Evolutionary conservation across 1,140 invertebrate genomes (phyloP), one percentile per base, ranked within the genome.

Genomic region (Carcinoscorpius rotundicauda): DNA sequence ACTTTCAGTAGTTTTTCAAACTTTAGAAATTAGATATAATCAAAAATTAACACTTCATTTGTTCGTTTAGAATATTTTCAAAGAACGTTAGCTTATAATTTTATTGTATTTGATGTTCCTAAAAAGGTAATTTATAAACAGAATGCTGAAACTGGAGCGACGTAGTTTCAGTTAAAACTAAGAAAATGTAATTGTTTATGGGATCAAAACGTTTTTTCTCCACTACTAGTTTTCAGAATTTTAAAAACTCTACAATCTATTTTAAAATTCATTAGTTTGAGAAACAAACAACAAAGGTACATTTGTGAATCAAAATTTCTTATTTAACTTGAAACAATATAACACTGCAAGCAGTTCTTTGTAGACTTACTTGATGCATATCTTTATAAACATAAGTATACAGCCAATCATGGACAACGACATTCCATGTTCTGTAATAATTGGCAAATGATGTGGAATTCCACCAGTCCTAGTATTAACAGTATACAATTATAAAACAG

Each of bases 401-500:
- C 0, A 98, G 79, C 93, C 93, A 98, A 68, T 95, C 91, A 73
- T 96, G 88, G 0, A 98, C 93, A 1, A 97, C 85, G 11, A 91
- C 82, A 75, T 98, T 98, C 95, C 95, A 98, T 5, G 87, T 89
- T 10, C 92, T 82, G 75, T 93, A 97, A 74, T 87, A 98, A 5
- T 79, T 81, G 0, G 83, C 83, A 75, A 87, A 96, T 3, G 84
- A 84, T 3, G 84, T 85, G 4, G 85, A 85, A 62, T 90, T 95
- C 95, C 95, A 98, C 95, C 94, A 98, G 55, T 68, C 67, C 67
- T 68, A 10, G n/a, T 52, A 50, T 29, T 29, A 29, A 29, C 0
- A 29, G 29, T 29, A 29, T 29, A 29, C 0, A 29, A 29, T 56
- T 52, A 49, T 49, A 9, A 65, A 61, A 62, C 56, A 48, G 49